A percentile compares a stretch with the other conserved stretches of the same genome.
These are phyloP conservation scores for Marasmarcha lunaedactyla DNA, from an alignment of 2,888 invertebrate species.

Conservation along the genomic window DNA sequence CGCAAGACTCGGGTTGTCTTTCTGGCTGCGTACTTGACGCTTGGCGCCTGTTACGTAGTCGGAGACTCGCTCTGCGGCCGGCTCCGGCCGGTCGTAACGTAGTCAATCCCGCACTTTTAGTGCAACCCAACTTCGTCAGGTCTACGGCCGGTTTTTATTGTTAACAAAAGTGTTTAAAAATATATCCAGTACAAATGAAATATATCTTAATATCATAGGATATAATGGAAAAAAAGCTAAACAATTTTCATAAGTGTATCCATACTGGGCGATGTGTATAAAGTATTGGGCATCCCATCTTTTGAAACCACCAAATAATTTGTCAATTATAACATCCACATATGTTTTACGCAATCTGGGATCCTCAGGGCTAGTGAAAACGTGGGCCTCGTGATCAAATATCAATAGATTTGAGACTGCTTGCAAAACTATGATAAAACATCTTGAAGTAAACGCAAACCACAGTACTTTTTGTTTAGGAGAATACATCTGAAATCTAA, in stretches of 20 bases:
- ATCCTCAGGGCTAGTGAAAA: conserved; percentile 74
- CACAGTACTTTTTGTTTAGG: conserved; percentile 64
- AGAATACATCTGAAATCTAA: conserved; percentile 42
- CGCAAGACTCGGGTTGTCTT: no score
- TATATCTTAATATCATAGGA: conserved; percentile 76
- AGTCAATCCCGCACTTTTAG: no score
- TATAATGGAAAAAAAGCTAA: conserved; percentile 95
- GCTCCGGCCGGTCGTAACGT: no score
- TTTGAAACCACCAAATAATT: conserved; percentile 82
- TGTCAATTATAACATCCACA: conserved; percentile 66
- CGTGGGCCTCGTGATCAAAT: conserved; percentile 83
- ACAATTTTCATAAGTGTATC: conserved; percentile 93
- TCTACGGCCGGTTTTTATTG: no score
- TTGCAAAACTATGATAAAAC: conserved; percentile 75
- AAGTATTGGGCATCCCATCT: conserved; percentile 98
- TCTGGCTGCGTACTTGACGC: no score
- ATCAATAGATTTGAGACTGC: conserved; percentile 74
- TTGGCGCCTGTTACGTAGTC: no score
- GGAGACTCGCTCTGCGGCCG: no score
- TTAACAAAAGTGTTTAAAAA: conserved; percentile 62
- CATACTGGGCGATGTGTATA: conserved; percentile 91
- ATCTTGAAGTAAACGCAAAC: conserved; percentile 75
- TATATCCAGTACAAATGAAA: conserved; percentile 52
- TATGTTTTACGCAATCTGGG: conserved; percentile 43
- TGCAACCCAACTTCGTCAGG: no score